phyloP scores from a whole-genome alignment of 2,113 vertebrate genomes.

The Rhea pennata region DNA sequence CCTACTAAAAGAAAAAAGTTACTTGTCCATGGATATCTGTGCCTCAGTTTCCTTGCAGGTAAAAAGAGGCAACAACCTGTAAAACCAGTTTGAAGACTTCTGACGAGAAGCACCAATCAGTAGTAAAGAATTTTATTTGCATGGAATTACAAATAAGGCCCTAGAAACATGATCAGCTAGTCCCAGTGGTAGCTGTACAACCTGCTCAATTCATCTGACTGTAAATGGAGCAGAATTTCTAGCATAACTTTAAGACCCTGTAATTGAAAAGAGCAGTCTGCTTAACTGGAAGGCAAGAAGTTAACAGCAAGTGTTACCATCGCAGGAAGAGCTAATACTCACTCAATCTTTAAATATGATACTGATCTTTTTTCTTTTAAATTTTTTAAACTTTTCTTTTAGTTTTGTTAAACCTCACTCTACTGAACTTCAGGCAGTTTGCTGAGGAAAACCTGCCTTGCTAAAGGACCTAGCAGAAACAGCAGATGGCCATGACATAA shows the following conservation, averaged over 20 bases:
- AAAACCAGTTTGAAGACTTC: neutral
- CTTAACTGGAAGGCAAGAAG: neutral
- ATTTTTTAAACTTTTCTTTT: neutral
- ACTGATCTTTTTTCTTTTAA: neutral
- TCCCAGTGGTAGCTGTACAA: neutral
- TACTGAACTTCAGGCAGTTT: neutral
- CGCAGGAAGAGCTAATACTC: neutral
- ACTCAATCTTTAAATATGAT: neutral
- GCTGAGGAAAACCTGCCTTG: neutral
- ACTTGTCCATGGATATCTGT: neutral
- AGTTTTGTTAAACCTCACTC: neutral
- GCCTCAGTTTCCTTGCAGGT: neutral
- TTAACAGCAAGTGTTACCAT: neutral
- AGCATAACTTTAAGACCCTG: too few species aligned
- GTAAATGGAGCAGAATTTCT: neutral
- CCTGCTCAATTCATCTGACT: neutral
- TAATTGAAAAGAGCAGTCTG: neutral
- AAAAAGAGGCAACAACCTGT: neutral
- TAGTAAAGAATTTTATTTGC: neutral
- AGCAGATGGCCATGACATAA: neutral
- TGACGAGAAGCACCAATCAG: too few species aligned
- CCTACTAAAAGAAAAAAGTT: neutral
- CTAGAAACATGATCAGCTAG: neutral
- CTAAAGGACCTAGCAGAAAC: neutral
- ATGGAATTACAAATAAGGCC: neutral